A percentile compares a stretch with the other conserved stretches of the same genome.
phyloP scores from a whole-genome alignment of 2,113 vertebrate genomes.

The Psephotus haematonotus region DNA sequence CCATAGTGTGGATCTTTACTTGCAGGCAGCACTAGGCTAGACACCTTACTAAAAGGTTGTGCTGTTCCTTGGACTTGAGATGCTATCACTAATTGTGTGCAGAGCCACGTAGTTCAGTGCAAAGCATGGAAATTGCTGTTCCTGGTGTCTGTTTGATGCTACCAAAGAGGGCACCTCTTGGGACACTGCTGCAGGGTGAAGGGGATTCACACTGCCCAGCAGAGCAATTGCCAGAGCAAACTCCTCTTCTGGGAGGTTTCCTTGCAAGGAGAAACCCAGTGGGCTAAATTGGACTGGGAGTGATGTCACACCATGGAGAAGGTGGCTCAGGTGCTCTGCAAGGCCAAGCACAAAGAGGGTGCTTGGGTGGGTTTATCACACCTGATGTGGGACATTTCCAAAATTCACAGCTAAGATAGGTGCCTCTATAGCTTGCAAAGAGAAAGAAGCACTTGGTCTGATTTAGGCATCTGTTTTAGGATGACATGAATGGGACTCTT shows the following conservation, averaged over 20 bases:
- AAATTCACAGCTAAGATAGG: not conserved
- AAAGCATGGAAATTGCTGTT: not conserved
- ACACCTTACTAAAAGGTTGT: not conserved
- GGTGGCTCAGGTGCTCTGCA: not conserved
- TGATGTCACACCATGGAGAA: not conserved
- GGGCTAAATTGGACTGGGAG: not conserved
- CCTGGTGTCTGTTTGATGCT: not conserved
- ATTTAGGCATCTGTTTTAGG: not conserved
- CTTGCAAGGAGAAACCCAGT: not conserved
- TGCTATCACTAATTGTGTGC: not conserved
- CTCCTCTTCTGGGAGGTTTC: not conserved
- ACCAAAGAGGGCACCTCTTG: not conserved
- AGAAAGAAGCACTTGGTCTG: not conserved
- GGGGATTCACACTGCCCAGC: fast-evolving
- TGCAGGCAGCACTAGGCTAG: not conserved
- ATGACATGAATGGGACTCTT: not conserved
- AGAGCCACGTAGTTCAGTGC: not conserved
- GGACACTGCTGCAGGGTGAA: not conserved
- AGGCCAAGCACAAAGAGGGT: not conserved
- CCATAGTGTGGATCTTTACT: not conserved
- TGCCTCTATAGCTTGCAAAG: not conserved
- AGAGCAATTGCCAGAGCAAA: not conserved
- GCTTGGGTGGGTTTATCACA: not conserved
- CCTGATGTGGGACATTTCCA: not conserved
- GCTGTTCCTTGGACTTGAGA: not conserved